Percentiles rank a stretch among this genome's conserved stretches.
These are phyloP conservation scores for Pelusios castaneus DNA, from an alignment of 2,113 vertebrate species.

Conservation along the genomic window DNA sequence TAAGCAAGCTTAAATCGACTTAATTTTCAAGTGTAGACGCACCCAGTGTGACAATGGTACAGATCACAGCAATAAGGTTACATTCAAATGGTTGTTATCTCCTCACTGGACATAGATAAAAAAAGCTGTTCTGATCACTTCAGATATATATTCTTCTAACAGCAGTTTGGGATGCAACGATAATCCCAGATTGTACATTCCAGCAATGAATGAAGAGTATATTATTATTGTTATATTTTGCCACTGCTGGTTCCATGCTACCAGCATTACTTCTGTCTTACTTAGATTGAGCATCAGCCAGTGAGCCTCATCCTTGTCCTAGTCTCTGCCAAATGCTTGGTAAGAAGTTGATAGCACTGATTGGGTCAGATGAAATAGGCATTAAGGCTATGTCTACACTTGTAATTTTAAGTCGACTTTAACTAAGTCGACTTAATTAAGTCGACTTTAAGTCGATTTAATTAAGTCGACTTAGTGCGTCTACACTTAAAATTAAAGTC, in stretches of 20 bases:
- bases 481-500: no score
- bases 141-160: neutral
- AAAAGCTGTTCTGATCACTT: neutral
- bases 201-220: neutral
- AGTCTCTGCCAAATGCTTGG: neutral
- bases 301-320: neutral
- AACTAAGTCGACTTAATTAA: no score
- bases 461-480: no score
- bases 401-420: no score
- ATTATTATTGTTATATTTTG: neutral
- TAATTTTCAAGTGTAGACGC: no score
- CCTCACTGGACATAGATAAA: neutral
- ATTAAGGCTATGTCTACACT: no score
- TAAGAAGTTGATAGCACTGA: neutral
- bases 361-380: neutral
- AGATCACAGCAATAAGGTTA: neutral
- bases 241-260: neutral
- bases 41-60: neutral
- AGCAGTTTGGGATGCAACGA: neutral
- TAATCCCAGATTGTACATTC: neutral
- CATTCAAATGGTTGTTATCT: neutral
- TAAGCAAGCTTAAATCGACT: no score
- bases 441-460: no score
- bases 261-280: neutral
- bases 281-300: neutral